Evolutionary conservation across 2,888 invertebrate genomes (phyloP).

Genomic region (Callosobruchus maculatus): DNA sequence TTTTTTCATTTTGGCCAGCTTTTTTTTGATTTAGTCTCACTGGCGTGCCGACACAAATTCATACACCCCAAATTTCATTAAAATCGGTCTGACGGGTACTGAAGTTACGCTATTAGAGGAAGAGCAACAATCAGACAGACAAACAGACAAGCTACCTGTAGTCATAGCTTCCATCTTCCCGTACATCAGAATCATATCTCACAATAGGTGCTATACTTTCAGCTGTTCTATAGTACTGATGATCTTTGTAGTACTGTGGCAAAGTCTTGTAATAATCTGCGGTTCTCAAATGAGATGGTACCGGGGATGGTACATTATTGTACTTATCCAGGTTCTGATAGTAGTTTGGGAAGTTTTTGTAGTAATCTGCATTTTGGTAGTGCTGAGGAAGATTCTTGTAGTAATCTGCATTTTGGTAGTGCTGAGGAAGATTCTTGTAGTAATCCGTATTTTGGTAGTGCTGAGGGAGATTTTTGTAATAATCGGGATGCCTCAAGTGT

Average conservation of each 20-base stretch:
- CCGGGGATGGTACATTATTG: background rate
- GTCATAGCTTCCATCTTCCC: constrained; percentile 50
- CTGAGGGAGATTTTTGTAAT: background rate
- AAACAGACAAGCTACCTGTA: constrained; percentile 45
- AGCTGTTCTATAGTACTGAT: background rate
- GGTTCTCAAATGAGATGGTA: background rate
- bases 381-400: background rate
- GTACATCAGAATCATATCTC: constrained; percentile 43
- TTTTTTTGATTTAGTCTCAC: no score
- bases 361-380: background rate
- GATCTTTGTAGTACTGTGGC: background rate
- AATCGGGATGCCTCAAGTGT: background rate
- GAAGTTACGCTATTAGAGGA: no score
- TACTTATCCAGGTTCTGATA: background rate
- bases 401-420: background rate
- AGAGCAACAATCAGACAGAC: no score
- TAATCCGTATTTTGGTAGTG: background rate
- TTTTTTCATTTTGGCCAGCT: no score
- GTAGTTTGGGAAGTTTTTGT: background rate
- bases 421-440: background rate
- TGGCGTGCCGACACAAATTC: no score
- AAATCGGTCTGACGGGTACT: no score
- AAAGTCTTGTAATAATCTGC: background rate
- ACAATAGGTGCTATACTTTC: constrained; percentile 42
- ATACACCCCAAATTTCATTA: no score